Evolutionary conservation across 1,140 invertebrate genomes (phyloP).

Genomic region (Brachystomella parvula): DNA sequence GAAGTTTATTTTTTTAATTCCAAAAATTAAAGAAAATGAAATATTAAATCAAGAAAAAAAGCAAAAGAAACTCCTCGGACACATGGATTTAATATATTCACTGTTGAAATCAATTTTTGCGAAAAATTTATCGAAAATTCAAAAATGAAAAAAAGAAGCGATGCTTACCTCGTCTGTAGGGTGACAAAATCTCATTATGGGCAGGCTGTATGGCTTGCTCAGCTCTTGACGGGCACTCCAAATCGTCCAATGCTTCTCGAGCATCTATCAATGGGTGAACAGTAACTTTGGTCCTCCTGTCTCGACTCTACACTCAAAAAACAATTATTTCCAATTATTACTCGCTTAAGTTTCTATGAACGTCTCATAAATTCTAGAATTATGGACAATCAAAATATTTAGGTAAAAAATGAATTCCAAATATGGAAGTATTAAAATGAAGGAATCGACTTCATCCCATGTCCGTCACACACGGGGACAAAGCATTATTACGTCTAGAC

Average conservation of each 20-base stretch:
- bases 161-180: neutral
- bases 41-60: too few species aligned
- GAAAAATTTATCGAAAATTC: neutral
- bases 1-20: too few species aligned
- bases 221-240: conserved; percentile 34
- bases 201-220: conserved; percentile 38
- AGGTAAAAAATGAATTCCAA: too few species aligned
- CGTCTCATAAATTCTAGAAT: too few species aligned
- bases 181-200: conserved; percentile 38
- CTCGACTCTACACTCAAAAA: conserved; percentile 36
- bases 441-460: too few species aligned
- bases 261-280: conserved; percentile 36
- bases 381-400: too few species aligned
- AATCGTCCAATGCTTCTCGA: conserved; percentile 35
- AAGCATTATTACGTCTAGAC: too few species aligned
- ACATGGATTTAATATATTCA: conserved; percentile 30
- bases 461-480: too few species aligned
- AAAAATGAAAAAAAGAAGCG: conserved; percentile 19
- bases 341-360: too few species aligned
- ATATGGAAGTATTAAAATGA: too few species aligned
- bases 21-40: too few species aligned
- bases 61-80: conserved; percentile 11
- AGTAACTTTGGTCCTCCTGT: conserved; percentile 28
- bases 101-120: conserved; percentile 4
- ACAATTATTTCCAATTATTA: neutral